phyloP scores from a whole-genome alignment of 1,140 invertebrate genomes.

The Drosophila tani region DNA sequence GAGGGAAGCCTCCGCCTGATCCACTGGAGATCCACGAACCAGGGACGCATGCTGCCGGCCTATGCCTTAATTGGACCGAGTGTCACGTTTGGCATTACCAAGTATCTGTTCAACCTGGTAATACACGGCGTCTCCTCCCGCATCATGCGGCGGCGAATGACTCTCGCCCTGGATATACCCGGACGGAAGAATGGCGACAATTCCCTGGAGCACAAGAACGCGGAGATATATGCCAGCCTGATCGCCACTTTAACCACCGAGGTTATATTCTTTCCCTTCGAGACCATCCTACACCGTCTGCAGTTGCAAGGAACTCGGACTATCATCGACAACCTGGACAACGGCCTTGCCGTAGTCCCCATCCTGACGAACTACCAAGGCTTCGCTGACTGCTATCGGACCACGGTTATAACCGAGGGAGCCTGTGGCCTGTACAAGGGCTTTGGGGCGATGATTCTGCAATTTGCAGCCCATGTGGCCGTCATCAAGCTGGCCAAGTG shows the following conservation, averaged over 20 bases:
- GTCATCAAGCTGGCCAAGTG: slow-evolving; percentile 92
- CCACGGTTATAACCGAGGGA: slow-evolving; percentile 94
- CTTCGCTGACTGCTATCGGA: slow-evolving; percentile 94
- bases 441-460: slow-evolving; percentile 96
- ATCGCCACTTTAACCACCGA: slow-evolving; percentile 92
- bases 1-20: slow-evolving; percentile 94
- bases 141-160: slow-evolving; percentile 86
- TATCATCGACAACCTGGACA: slow-evolving; percentile 98
- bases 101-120: slow-evolving; percentile 86
- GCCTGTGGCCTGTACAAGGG: slow-evolving; percentile 96
- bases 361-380: slow-evolving; percentile 91
- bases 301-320: slow-evolving; percentile 96
- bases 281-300: slow-evolving; percentile 94
- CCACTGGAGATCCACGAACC: slow-evolving; percentile 91
- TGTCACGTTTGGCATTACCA: slow-evolving; percentile 87
- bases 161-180: slow-evolving; percentile 85
- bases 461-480: slow-evolving; percentile 93
- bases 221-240: slow-evolving; percentile 90
- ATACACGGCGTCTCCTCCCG: slow-evolving; percentile 87
- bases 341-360: slow-evolving; percentile 92
- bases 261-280: slow-evolving; percentile 95
- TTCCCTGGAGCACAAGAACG: slow-evolving; percentile 87
- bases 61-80: slow-evolving; percentile 95
- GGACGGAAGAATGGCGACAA: slow-evolving; percentile 88
- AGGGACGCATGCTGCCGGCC: slow-evolving; percentile 94